Evolutionary conservation across 2,797 vertebrate genomes (phyloP), one percentile per base, ranked within the genome.

Genomic region (Eulemur albifrons): DNA sequence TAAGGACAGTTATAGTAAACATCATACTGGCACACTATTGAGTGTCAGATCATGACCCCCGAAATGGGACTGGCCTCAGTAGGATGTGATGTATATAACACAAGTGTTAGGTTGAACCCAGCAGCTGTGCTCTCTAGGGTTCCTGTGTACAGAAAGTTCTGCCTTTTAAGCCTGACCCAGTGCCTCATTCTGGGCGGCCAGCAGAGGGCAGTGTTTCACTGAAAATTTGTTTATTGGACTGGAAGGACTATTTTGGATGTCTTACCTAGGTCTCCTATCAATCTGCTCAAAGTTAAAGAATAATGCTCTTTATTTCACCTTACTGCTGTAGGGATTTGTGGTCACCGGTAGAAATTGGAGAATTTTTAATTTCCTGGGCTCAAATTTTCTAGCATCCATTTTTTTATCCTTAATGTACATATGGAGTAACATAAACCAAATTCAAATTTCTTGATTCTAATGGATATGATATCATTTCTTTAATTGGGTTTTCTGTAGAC

Each of bases 181-280:
- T 77, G 12, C 86, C 86, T 97, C 82, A 2, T 65, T 48, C 94
- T 97, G 7, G 59, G 32, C 97, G 95, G 81, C 97, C 98, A 98
- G 97, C 90, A 98, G 98, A 98, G 98, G 98, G 97, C 93, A 98
- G 96, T 98, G 88, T 97, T 97, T 88, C 50, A 4, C 96, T 94
- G 88, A 77, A 88, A 82, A 88, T 90, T 32, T 90, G 70, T 81
- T 40, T n/a, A 0, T 73, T 97, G 1, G 50, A 94, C 17, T 82
- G 43, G 11, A 92, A 38, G 69, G 11, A 6, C 0, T 40, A 40
- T 75, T 59, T 80, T 76, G 61, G 18, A 10, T 61, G 40, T 35
- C 54, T 91, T 72, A 50, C 35, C 65, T 80, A 48, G 61, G 43
- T 61, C n/a, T 50, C 61, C 30, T 54, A 70, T 63, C 40, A 80